These are phyloP conservation scores for Tridacna gigas DNA, from an alignment of 2,888 invertebrate genomes.

Conservation along the genomic window DNA sequence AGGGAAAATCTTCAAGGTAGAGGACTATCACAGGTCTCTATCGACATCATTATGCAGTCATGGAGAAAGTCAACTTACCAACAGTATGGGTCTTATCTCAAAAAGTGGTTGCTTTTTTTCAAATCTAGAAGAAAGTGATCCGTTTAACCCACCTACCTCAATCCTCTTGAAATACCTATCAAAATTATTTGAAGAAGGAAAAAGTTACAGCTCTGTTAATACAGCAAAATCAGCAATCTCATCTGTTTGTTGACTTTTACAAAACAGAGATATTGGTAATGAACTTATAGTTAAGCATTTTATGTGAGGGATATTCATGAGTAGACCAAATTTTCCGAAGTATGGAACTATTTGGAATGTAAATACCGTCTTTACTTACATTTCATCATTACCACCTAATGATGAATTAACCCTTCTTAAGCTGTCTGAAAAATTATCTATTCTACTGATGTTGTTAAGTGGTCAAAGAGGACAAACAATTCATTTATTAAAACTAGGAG, in stretches of 20 bases:
- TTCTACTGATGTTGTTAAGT: no score
- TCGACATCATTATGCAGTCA: background rate
- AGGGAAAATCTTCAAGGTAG: conserved; percentile 11
- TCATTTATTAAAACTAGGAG: no score
- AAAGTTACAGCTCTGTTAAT: background rate
- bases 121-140: background rate
- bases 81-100: conserved; percentile 13
- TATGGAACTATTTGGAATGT: conserved; percentile 5
- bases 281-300: background rate
- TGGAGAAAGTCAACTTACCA: conserved; percentile 4
- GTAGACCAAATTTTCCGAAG: background rate
- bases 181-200: background rate
- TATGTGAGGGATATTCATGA: conserved; percentile 4
- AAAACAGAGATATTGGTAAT: background rate
- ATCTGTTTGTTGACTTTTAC: background rate
- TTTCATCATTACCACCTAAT: background rate
- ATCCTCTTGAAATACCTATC: background rate
- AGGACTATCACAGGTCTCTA: conserved; percentile 13
- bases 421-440: background rate
- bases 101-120: conserved; percentile 6
- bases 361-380: background rate
- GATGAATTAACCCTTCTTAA: background rate
- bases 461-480: no score
- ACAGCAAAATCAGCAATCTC: conserved; percentile 13
- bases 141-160: conserved; percentile 1